phyloP scores from a whole-genome alignment of 2,888 invertebrate species.

The Tetragnatha montana region DNA sequence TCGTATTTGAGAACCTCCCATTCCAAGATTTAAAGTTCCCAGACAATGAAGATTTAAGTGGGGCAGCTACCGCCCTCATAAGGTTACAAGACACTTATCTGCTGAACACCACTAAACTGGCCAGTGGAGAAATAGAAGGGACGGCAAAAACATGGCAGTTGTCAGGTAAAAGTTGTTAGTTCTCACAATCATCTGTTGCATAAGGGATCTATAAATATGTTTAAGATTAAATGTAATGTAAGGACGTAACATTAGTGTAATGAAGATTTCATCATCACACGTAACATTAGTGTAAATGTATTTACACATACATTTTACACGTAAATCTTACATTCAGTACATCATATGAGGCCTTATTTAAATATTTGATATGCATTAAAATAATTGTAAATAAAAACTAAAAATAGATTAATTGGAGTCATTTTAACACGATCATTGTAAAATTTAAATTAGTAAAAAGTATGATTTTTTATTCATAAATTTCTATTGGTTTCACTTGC shows the following conservation, averaged over 20 bases:
- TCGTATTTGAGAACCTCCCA: constrained; percentile 86
- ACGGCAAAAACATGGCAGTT: constrained; percentile 83
- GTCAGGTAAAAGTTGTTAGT: constrained; percentile 75
- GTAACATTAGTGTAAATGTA: too few species aligned
- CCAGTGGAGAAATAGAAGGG: constrained; percentile 89
- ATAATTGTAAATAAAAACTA: too few species aligned
- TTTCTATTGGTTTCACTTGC: not conserved
- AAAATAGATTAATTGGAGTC: too few species aligned
- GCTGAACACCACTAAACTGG: constrained; percentile 89
- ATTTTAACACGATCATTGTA: not conserved
- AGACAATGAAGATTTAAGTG: constrained; percentile 93
- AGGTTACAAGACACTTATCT: constrained; percentile 96
- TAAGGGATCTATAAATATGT: too few species aligned
- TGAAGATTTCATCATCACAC: too few species aligned
- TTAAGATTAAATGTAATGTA: too few species aligned
- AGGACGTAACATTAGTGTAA: too few species aligned
- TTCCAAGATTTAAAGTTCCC: constrained; percentile 89
- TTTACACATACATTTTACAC: too few species aligned
- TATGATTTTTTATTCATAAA: not conserved
- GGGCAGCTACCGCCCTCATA: constrained; percentile 95
- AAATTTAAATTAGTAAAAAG: not conserved
- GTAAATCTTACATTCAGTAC: too few species aligned
- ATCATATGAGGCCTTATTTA: too few species aligned
- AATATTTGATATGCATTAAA: too few species aligned
- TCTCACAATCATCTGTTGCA: not conserved